phyloP scores from a whole-genome alignment of 2,797 vertebrate species.

The Selene dorsalis region DNA sequence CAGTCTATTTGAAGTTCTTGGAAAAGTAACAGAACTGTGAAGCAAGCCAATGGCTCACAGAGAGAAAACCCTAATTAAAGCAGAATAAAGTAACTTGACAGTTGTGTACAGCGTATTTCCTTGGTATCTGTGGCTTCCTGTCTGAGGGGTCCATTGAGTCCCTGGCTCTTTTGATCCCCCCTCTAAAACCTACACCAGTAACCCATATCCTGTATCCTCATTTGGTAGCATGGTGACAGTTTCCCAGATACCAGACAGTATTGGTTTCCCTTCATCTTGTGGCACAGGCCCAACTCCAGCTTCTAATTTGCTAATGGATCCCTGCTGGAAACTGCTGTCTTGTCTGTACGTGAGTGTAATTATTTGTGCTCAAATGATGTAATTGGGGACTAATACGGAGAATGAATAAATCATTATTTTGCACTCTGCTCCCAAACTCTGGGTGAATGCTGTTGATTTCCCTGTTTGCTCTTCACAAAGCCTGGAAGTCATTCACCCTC shows the following conservation, averaged over 20 bases:
- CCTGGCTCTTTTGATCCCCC: conserved; percentile 62
- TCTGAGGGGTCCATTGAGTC: conserved; percentile 50
- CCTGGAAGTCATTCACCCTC: conserved; percentile 64
- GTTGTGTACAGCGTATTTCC: conserved; percentile 43
- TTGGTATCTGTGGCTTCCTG: conserved; percentile 51
- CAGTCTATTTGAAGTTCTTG: conserved; percentile 17
- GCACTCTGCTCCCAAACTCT: conserved; percentile 36
- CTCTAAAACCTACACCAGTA: conserved; percentile 49
- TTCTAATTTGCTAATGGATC: conserved; percentile 86
- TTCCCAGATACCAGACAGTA: conserved; percentile 76
- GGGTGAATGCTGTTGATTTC: conserved; percentile 39
- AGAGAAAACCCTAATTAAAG: conserved; percentile 47
- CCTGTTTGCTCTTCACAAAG: conserved; percentile 52
- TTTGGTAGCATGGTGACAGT: conserved; percentile 78
- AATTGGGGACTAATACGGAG: conserved; percentile 73
- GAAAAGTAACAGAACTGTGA: conserved; percentile 11
- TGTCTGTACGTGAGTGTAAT: conserved; percentile 63
- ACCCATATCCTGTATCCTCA: conserved; percentile 74
- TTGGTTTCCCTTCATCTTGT: conserved; percentile 78
- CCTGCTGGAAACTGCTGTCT: conserved; percentile 76
- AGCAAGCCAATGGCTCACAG: conserved; percentile 12
- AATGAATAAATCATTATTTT: conserved; percentile 85
- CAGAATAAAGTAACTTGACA: conserved; percentile 38
- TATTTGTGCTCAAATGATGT: conserved; percentile 78
- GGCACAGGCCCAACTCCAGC: conserved; percentile 77